Evolutionary conservation across 2,113 vertebrate species (phyloP).

Genomic region (Stercorarius parasiticus): DNA sequence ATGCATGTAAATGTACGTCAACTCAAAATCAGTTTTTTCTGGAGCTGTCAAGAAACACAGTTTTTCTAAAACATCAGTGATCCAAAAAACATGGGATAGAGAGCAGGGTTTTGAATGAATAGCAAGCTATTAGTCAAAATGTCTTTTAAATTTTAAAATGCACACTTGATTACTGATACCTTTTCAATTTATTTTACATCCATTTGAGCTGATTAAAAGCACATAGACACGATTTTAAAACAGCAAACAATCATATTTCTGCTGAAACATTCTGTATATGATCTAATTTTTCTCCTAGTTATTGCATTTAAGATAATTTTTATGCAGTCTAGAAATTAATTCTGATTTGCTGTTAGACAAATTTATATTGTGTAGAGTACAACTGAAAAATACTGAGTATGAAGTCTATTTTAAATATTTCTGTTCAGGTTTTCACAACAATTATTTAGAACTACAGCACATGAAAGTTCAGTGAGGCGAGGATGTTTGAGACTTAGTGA

Average conservation of each 20-base stretch:
- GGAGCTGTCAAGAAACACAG: background rate
- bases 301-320: background rate
- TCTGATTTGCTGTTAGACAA: background rate
- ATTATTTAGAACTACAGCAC: background rate
- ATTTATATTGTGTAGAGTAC: background rate
- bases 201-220: background rate
- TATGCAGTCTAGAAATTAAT: background rate
- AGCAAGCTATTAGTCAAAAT: background rate
- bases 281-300: background rate
- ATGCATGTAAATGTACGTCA: background rate
- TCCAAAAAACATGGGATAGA: background rate
- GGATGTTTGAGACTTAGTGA: background rate
- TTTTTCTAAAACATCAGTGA: background rate
- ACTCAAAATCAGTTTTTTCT: background rate
- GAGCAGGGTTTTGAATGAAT: background rate
- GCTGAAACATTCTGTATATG: background rate
- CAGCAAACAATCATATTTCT: background rate
- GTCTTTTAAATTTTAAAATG: background rate
- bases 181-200: background rate
- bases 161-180: background rate
- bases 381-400: background rate
- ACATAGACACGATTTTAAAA: background rate
- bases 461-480: background rate
- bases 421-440: background rate
- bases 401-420: background rate